A percentile compares a stretch with the other conserved stretches of the same genome.
Conservation (phyloP, 37 sponge, comb jelly and placozoan species). For the Theonella swinhoei region DNA sequence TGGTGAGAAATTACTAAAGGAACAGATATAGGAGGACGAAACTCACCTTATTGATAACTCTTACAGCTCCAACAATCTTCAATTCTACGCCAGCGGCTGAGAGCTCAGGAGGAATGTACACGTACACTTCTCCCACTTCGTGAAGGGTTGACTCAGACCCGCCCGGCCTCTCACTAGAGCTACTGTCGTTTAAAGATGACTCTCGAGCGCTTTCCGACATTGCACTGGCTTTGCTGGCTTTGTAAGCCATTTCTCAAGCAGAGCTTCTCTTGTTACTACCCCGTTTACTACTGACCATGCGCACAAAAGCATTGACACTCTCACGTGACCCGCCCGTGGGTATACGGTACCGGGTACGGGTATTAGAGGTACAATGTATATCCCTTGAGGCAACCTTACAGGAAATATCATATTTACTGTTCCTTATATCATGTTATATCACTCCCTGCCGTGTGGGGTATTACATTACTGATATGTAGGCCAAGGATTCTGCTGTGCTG, state of each 20-base stretch:
- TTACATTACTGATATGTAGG: no score
- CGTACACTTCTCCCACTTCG: constrained; percentile 64
- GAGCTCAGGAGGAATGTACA: constrained; percentile 71
- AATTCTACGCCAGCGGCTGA: constrained; percentile 78
- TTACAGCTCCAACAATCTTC: constrained; percentile 53
- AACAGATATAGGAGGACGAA: background rate
- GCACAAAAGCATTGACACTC: no score
- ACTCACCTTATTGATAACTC: constrained; percentile 61
- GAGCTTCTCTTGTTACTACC: background rate
- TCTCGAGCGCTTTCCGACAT: background rate
- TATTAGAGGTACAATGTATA: no score
- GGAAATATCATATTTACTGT: no score
- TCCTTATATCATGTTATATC: no score
- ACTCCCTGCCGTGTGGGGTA: no score
- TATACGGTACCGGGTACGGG: no score
- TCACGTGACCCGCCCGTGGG: no score
- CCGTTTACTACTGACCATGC: background rate
- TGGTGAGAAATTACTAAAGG: background rate
- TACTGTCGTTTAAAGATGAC: background rate
- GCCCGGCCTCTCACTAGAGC: background rate
- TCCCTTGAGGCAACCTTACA: no score
- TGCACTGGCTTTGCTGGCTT: background rate
- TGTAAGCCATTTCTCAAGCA: background rate
- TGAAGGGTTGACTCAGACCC: constrained; percentile 8
- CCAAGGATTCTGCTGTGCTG: no score